Evolutionary conservation across 1,140 invertebrate species (phyloP).

Genomic region (Drosophila nebulosa): DNA sequence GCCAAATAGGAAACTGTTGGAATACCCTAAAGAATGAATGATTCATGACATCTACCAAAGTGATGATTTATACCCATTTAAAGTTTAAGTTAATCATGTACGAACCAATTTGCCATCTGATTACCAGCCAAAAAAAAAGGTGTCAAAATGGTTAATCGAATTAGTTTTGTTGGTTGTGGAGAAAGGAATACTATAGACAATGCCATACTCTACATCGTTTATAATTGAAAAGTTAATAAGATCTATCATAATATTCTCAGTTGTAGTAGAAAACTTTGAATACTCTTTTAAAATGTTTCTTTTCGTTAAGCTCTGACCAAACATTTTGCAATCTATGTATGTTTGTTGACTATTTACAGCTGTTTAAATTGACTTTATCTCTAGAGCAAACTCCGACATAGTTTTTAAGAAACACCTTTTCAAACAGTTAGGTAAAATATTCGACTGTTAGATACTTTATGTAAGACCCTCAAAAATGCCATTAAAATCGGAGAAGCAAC

Average conservation of each 20-base stretch:
- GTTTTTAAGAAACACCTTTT: background rate
- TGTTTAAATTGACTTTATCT: constrained; percentile 31
- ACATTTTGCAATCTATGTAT: background rate
- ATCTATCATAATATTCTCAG: too few species aligned
- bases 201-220: too few species aligned
- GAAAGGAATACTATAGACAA: too few species aligned
- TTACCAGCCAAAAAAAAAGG: background rate
- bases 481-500: constrained; percentile 7
- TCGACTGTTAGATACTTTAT: background rate
- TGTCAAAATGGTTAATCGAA: background rate
- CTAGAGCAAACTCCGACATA: background rate
- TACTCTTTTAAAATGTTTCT: background rate
- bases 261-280: too few species aligned
- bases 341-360: constrained; percentile 19
- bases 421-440: background rate
- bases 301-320: background rate
- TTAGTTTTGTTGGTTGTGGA: background rate
- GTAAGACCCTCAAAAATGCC: background rate
- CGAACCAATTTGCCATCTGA: background rate
- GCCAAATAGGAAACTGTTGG: constrained; percentile 6
- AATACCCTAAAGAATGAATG: background rate
- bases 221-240: too few species aligned
- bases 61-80: background rate
- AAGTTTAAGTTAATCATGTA: background rate
- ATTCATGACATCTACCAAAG: background rate